Percentiles rank a stretch among this genome's conserved stretches.
Conservation (phyloP, 2,113 vertebrate genomes). For the Hippocampus zosterae region DNA sequence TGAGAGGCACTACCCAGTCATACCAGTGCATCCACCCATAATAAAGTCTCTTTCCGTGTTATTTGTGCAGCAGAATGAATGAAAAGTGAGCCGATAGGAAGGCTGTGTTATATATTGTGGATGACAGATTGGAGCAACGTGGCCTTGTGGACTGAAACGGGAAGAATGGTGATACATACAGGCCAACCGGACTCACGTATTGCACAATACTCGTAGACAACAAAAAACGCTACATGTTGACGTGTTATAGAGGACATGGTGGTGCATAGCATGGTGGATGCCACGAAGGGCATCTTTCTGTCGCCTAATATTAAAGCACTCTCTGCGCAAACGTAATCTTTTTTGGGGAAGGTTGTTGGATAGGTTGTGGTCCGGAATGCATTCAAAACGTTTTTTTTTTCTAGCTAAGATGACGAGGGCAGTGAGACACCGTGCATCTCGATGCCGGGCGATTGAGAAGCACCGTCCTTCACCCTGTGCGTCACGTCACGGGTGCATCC, state of each 20-base stretch:
- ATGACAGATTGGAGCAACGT: conserved; percentile 3
- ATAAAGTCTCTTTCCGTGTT: not conserved
- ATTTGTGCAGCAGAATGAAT: not conserved
- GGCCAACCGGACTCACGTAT: not conserved
- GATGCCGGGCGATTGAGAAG: conserved; percentile 49
- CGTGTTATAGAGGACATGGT: not conserved
- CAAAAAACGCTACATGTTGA: not conserved
- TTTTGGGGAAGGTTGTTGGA: not conserved
- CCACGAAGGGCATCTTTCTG: conserved; percentile 52
- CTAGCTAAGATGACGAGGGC: conserved; percentile 11
- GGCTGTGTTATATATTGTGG: conserved; percentile 4
- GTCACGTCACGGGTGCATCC: conserved; percentile 25
- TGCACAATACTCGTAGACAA: not conserved
- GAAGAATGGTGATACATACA: not conserved
- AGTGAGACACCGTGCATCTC: conserved; percentile 42
- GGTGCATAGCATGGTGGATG: conserved; percentile 17
- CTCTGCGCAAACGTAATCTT: not conserved
- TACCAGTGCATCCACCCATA: not conserved
- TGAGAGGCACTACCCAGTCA: not conserved
- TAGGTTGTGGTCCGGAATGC: not conserved
- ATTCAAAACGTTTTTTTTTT: not conserved
- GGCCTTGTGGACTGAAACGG: conserved; percentile 32
- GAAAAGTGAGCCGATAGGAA: not conserved
- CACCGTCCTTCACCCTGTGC: conserved; percentile 65
- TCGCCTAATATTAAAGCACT: not conserved